A percentile compares a stretch with the other conserved stretches of the same genome.
Conservation (phyloP, 2,888 invertebrate genomes). For the Drosophila mimica region DNA sequence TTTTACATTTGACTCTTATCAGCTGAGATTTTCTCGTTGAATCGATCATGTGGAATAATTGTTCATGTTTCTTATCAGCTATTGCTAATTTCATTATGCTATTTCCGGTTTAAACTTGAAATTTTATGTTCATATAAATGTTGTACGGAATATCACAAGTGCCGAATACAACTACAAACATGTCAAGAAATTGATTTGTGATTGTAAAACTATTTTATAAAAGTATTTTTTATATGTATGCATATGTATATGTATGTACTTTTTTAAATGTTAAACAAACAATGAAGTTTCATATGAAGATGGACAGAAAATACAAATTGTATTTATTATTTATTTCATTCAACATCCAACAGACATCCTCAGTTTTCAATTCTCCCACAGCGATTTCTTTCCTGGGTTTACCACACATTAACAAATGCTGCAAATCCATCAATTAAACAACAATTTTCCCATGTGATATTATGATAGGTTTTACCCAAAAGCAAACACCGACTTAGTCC, state of each 20-base stretch:
- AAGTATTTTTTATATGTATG: background rate
- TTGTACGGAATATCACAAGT: background rate
- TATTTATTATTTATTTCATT: background rate
- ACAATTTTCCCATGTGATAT: constrained; percentile 17
- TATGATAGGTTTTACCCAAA: constrained; percentile 36
- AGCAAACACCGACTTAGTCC: constrained; percentile 35
- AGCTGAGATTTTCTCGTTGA: constrained; percentile 27
- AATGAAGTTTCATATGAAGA: background rate
- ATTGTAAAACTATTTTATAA: background rate
- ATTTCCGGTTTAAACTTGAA: constrained; percentile 3
- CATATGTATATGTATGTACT: background rate
- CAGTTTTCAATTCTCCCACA: constrained; percentile 22
- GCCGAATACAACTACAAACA: background rate
- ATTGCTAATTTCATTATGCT: constrained; percentile 9
- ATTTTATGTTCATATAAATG: background rate
- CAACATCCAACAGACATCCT: background rate
- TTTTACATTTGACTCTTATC: constrained; percentile 37
- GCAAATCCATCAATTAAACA: constrained; percentile 42
- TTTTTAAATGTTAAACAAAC: background rate
- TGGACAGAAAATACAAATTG: background rate
- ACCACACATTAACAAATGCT: constrained; percentile 45
- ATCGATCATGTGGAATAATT: constrained; percentile 2
- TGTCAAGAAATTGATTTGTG: constrained; percentile 10
- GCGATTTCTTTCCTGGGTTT: constrained; percentile 35
- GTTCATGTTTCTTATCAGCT: constrained; percentile 34